Evolutionary conservation across 2,888 invertebrate species (phyloP), one percentile per base, ranked within the genome.

Genomic region (Tachina grossa): DNA sequence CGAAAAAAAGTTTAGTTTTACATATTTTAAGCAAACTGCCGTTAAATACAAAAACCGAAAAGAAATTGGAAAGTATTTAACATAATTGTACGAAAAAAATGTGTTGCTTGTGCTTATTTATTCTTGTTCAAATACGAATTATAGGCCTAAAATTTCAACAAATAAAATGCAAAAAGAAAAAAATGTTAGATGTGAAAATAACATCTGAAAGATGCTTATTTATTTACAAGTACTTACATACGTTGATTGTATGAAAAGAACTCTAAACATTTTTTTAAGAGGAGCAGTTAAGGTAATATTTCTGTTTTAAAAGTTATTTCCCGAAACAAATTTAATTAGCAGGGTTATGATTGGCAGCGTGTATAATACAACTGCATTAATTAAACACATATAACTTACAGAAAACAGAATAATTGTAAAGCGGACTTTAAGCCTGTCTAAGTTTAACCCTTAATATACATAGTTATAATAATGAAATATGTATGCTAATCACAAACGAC

Each of bases 11-110:
- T 74, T 74, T 43, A 14, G 19, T 69, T 81, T 66, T n/a, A 22
- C 47, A 31, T 47, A 14, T 16, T 41, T 53, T 8, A 51, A 41
- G n/a, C 2, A 51, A 49, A 49, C 6, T 31, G 31, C 31, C 31
- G 31, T 6, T 59, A 76, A 51, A 41, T 14, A 14, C 47, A 61
- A 49, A 14, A 55, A 66, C 13, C 49, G 43, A 68, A 84, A 80
- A 71, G 84, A 85, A 85, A 85, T 85, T 85, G 69, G 85, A 85
- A 81, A 85, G 77, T 85, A 65, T 82, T 85, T 75, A 63, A 51
- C 22, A 65, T 57, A 75, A 77, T 81, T 66, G 68, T 11, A 39
- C 3, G 49, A 80, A 81, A 72, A 69, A 65, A 51, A 51, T 6
- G 19, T 31, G 47, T 14, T 57, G 69, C n/a, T 41, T 31, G 68